A percentile compares a stretch with the other conserved stretches of the same genome.
Evolutionary conservation across 2,888 invertebrate genomes (phyloP).

Genomic region (Caenorhabditis sp.): DNA sequence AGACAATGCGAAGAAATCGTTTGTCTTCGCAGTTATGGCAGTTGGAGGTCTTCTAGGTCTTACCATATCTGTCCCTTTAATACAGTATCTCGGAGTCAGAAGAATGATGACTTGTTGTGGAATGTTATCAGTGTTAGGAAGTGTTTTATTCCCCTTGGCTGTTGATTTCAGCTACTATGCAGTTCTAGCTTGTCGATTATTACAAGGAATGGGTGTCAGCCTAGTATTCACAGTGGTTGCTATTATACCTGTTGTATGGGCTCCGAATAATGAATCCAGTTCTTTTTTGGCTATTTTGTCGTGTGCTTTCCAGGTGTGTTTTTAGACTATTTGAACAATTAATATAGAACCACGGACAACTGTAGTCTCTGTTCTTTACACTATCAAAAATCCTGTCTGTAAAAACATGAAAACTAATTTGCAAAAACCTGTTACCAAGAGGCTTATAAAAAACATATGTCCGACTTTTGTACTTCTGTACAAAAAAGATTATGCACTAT

Average conservation of each 20-base stretch:
- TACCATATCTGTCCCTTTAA: conserved; percentile 12
- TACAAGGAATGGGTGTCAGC: conserved; percentile 32
- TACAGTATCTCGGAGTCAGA: conserved; percentile 24
- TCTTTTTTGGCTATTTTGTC: conserved; percentile 37
- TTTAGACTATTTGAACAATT: too few relatives aligned
- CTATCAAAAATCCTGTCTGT: too few relatives aligned
- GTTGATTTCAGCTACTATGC: conserved; percentile 9
- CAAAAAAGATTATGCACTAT: too few relatives aligned
- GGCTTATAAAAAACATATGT: too few relatives aligned
- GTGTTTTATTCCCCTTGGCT: conserved; percentile 18
- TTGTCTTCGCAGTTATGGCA: conserved; percentile 32
- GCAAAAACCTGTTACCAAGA: too few relatives aligned
- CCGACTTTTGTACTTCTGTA: too few relatives aligned
- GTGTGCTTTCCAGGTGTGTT: conserved; percentile 13
- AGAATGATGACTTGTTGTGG: conserved; percentile 27
- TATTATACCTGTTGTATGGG: conserved; percentile 30
- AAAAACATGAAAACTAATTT: too few relatives aligned
- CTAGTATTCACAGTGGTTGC: conserved; percentile 30
- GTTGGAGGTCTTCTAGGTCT: conserved; percentile 28
- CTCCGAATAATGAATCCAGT: conserved; percentile 22
- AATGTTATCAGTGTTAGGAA: conserved; percentile 28
- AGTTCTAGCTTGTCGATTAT: conserved; percentile 20
- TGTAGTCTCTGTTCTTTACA: too few relatives aligned
- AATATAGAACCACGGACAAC: too few relatives aligned
- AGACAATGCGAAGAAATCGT: conserved; percentile 17